These are phyloP conservation scores for Todiramphus chloris DNA, from an alignment of 2,113 vertebrate species.

Conservation along the genomic window DNA sequence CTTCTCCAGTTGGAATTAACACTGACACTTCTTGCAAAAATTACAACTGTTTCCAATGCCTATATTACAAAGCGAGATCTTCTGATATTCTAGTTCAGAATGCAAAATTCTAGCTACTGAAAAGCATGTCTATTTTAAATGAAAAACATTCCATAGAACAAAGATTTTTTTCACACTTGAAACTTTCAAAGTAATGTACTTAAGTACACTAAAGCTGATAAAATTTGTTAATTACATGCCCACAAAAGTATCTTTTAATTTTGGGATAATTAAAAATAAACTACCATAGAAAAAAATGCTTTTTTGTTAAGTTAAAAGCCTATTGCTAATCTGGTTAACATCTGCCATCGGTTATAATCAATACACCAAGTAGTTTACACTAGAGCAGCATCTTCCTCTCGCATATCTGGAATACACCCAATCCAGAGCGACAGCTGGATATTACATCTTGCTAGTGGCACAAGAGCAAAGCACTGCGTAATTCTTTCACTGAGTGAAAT, in stretches of 20 bases:
- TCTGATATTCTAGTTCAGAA: neutral
- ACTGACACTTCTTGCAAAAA: neutral
- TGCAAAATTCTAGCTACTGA: neutral
- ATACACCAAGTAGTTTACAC: neutral
- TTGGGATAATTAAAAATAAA: neutral
- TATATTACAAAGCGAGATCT: neutral
- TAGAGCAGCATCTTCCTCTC: neutral
- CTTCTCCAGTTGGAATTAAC: neutral
- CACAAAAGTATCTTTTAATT: neutral
- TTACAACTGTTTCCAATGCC: neutral
- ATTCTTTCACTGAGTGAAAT: neutral
- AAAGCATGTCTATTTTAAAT: neutral
- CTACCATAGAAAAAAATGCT: neutral
- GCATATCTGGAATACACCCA: neutral
- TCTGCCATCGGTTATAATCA: neutral
- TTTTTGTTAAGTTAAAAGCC: neutral
- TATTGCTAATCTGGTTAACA: neutral
- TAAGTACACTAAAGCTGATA: neutral
- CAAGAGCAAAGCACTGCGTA: neutral
- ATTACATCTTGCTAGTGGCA: neutral
- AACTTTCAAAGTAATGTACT: neutral
- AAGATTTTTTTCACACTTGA: neutral
- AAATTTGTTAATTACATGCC: neutral
- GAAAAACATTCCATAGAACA: neutral
- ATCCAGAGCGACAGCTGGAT: neutral